Evolutionary conservation across 2,113 vertebrate species (phyloP), one percentile per base, ranked within the genome.

Genomic region (Lagopus leucura): DNA sequence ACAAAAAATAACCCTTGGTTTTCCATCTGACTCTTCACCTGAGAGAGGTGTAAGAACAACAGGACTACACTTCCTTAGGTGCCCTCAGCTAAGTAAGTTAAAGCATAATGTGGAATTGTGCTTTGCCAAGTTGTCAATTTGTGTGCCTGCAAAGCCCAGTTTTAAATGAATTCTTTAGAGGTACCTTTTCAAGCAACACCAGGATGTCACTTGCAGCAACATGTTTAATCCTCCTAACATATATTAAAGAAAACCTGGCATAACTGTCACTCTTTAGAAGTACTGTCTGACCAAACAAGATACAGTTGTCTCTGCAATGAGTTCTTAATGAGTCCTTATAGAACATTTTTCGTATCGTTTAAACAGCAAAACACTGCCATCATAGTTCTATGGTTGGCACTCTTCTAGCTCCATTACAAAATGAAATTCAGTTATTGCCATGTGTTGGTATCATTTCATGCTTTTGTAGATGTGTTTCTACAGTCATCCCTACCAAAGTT

Each of bases 171-270:
- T 8, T 86, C n/a, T 73, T 45, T 40, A 28, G 58, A 58, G 11
- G 18, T 30, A 43, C 43, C 30, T 74, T 80, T 69, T 74, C 81
- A 93, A 45, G 87, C 82, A 92, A 30, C 28, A 89, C 5, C 8
- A 1, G 1, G n/a, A 38, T 54, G 71, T n/a, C 27, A 40, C 61
- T 55, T 91, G 61, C 13, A 43, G 63, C 24, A 85, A 38, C 82
- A 55, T 6, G 57, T 38, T 77, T 67, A 25, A 67, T 63, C 40
- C 6, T 77, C 13, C 50, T 55, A 11, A 74, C n/a, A 58, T 71
- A 60, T 74, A 80, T 6, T 16, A 75, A 77, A 48, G 14, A 57
- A 81, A 92, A 89, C 19, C 21, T 84, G 70, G 74, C 77, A n/a
- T 28, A 73, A 24, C 38, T 50, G 32, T 7, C 10, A 32, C 10